Evolutionary conservation across 2,888 invertebrate species (phyloP).

Genomic region (Polymixis lichenea): DNA sequence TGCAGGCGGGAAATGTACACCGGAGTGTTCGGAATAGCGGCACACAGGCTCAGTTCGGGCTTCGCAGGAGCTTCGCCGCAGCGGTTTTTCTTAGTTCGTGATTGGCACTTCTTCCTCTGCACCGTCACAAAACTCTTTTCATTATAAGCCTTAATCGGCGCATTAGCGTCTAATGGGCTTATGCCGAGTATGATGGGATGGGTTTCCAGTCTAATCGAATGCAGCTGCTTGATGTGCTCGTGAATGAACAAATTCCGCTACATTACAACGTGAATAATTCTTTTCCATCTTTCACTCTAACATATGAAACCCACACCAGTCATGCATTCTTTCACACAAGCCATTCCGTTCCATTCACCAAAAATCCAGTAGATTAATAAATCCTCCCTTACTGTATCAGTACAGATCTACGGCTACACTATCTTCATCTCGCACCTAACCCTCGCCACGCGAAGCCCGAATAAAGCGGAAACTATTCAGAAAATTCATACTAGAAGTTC

Average conservation of each 20-base stretch:
- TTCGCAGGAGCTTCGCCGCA: too few species aligned
- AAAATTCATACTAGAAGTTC: conserved; percentile 44
- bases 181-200: neutral
- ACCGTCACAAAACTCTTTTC: too few species aligned
- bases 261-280: neutral
- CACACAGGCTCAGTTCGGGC: too few species aligned
- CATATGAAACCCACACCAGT: neutral
- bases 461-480: conserved; percentile 45
- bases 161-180: too few species aligned
- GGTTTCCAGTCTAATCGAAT: neutral
- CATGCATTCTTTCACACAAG: neutral
- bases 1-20: too few species aligned
- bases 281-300: neutral
- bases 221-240: neutral
- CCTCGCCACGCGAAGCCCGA: neutral
- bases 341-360: neutral
- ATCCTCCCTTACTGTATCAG: neutral
- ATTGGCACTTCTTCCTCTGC: too few species aligned
- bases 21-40: too few species aligned
- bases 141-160: too few species aligned
- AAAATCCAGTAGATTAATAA: neutral
- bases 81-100: too few species aligned
- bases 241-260: too few species aligned
- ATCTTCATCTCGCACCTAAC: neutral
- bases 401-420: neutral